phyloP scores from a whole-genome alignment of 2,797 vertebrate species.

The Neomorphus geoffroyi region DNA sequence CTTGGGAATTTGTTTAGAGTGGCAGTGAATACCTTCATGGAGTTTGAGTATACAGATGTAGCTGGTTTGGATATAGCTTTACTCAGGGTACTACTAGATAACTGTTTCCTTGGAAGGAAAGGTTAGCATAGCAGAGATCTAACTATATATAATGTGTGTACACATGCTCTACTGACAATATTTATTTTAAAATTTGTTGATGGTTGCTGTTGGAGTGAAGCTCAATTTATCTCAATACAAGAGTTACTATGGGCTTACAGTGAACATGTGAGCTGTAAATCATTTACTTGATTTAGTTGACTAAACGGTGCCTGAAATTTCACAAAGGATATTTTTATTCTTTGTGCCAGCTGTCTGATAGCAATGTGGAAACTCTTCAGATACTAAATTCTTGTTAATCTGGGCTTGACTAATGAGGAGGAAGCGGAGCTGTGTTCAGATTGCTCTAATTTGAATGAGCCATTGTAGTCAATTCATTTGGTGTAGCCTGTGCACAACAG shows the following conservation, averaged over 20 bases:
- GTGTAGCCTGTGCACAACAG: neutral
- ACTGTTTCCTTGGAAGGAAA: neutral
- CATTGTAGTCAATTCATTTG: neutral
- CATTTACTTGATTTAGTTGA: conserved; percentile 40
- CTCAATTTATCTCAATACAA: neutral
- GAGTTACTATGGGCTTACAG: neutral
- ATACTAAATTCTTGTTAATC: neutral
- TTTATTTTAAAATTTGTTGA: neutral
- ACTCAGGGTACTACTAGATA: neutral
- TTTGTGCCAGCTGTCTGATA: conserved; percentile 16
- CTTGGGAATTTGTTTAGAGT: neutral
- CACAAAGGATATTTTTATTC: conserved; percentile 1
- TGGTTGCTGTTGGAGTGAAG: neutral
- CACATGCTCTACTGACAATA: neutral
- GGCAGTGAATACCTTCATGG: neutral
- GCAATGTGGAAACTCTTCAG: conserved; percentile 38
- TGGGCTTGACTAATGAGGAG: conserved; percentile 9
- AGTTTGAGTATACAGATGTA: neutral
- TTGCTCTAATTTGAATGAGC: conserved; percentile 35
- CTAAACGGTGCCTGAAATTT: conserved; percentile 19
- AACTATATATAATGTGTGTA: neutral
- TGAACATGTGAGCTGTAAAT: neutral
- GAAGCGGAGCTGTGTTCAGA: conserved; percentile 8
- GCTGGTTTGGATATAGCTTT: neutral
- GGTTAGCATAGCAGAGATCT: neutral